Base-by-base conservation (phyloP, 2,888 invertebrate species). In the Rambutsinella grinnellia region DNA sequence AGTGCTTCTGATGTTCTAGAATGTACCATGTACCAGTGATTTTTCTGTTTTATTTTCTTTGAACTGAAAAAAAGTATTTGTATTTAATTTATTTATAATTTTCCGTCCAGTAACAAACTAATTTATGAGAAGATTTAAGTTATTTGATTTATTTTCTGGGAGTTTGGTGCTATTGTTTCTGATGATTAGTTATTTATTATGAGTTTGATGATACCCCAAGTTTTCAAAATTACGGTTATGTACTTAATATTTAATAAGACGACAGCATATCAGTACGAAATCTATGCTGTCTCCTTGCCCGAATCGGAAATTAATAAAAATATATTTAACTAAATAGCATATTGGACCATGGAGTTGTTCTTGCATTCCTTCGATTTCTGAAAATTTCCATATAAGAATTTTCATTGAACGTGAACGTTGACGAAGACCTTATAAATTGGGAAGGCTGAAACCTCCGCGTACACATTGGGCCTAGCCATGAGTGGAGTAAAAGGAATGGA, bases 1-100 rank as follows among this genome's bases (percentile, higher is more conserved):
- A 60, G 69, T 69, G 60, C 61, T 60, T 69, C 60, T 3, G 36
- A 51, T 60, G 44, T 69, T 60, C 53, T 60, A 53, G 69, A 69
- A 13, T 36, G 5, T 36, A 8, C 36, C 58, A 60, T 69, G 44
- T 69, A 53, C 60, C 60, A 60, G 69, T 69, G 69, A 69, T 60
- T 58, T 68, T 69, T 58, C 36, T 51, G 19, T 56, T n/a, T 47
- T 28, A 23, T 24, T 60, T 69, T 61, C 28, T 53, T 24, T 54
- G 21, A 21, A 54, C 23, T 24, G 15, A 13, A 24, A 44, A 44
- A 46, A 24, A 49, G n/a, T 61, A 61, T 49, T 47, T 62, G 36
- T 36, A 27, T 36, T 51, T 63, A 51, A 26, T 46, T 44, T 60
- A 60, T 15, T 15, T 49, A n/a, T n/a, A n/a, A n/a, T 36, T 36